phyloP scores from a whole-genome alignment of 1,140 invertebrate species.

The Zaprionus vittiger region DNA sequence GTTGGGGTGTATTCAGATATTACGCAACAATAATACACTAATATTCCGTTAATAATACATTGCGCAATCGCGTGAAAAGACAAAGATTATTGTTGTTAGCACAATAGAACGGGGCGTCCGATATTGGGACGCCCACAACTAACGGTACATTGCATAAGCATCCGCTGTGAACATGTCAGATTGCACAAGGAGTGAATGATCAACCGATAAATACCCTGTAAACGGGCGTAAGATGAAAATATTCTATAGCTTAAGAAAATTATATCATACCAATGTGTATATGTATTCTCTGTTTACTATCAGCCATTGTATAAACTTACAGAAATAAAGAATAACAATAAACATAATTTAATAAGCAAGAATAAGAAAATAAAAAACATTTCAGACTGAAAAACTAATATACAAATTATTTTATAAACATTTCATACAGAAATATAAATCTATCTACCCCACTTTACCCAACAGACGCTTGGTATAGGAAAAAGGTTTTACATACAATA shows the following conservation, averaged over 20 bases:
- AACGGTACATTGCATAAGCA: conserved; percentile 5
- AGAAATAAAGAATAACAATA: too few species aligned
- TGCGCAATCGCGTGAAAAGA: conserved; percentile 42
- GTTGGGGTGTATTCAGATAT: conserved; percentile 24
- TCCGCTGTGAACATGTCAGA: neutral
- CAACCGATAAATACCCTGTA: neutral
- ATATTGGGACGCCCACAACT: conserved; percentile 3
- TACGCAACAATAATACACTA: conserved; percentile 41
- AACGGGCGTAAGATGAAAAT: neutral
- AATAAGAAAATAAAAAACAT: neutral
- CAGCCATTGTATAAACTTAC: too few species aligned
- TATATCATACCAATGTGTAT: too few species aligned
- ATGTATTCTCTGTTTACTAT: too few species aligned
- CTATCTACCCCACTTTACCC: neutral
- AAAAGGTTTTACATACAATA: conserved; percentile 17
- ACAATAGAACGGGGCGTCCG: conserved; percentile 35
- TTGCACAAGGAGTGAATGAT: neutral
- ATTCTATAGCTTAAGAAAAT: too few species aligned
- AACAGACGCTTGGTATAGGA: neutral
- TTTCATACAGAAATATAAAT: neutral
- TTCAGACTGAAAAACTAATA: neutral
- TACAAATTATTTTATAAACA: neutral
- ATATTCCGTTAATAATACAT: conserved; percentile 38
- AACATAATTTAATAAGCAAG: neutral
- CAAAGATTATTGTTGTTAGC: conserved; percentile 23